Evolutionary conservation across 1,140 invertebrate genomes (phyloP), one percentile per base, ranked within the genome.

Genomic region (Mylabris phalerata): DNA sequence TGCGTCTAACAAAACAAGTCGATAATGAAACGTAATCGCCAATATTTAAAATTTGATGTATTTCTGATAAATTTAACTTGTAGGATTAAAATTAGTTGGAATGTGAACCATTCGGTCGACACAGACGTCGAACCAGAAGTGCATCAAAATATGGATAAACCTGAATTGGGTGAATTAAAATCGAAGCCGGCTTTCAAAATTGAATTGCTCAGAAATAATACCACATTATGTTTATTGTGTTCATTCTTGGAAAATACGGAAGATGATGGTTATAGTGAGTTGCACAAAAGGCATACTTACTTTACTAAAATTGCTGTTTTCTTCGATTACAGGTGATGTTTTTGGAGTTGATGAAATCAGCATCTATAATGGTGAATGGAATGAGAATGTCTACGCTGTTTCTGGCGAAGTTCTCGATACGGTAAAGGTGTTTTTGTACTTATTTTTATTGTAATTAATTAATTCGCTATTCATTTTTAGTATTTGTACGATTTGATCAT

Each of bases 401-500:
- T 87, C 89, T 62, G 92, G 92, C 50, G 91, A 93, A 75, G 88
- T 94, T 47, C 80, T 95, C 32, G 92, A 95, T 78, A 90, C 89
- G 51, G 89, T 92, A 80, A 19, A 82, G 83, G 80, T 32, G 32
- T 32, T 7, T 2, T 32, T 32, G 1, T 62, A 59, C 39, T 13
- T 11, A 19, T 6, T 41, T 51, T 40, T 41, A 2, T 19, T 39
- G 11, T n/a, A 49, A 11, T 9, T 38, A 40, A 38, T 39, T 50
- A n/a, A 24, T 39, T 38, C 26, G 9, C 11, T 63, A 75, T 68
- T 85, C 63, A 75, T 68, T 85, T 84, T 9, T 77, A 93, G 91
- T 92, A 93, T 71, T 76, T 98, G 25, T 97, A 97, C 71, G 94
- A 97, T 74, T 79, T 96, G 19, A 76, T 97, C 43, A 92, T 97